phyloP scores from a whole-genome alignment of 2,888 invertebrate species.

The Tanypteryx hageni region DNA sequence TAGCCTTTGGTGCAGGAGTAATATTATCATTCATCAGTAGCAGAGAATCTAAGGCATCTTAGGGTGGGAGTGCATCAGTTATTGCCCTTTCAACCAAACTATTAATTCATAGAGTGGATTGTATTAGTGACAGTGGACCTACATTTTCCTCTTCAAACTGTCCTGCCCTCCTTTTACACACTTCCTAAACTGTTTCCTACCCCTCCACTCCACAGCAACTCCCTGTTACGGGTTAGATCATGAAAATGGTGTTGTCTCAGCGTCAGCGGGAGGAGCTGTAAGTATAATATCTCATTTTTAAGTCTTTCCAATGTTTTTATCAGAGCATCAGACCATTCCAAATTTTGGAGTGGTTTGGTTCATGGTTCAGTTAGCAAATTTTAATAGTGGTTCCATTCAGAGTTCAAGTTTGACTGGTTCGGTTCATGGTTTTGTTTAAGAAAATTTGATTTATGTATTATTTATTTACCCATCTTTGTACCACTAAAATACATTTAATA shows the following conservation, averaged over 20 bases:
- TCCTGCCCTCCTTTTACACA: background rate
- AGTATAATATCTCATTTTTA: slow-evolving; percentile 77
- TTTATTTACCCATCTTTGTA: too few relatives aligned
- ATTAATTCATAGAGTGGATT: background rate
- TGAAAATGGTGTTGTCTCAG: slow-evolving; percentile 99
- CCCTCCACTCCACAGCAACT: slow-evolving; percentile 42
- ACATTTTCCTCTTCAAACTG: background rate
- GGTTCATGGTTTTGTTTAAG: too few relatives aligned
- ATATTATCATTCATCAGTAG: background rate
- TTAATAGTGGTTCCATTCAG: too few relatives aligned
- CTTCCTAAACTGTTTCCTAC: background rate
- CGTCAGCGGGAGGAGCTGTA: slow-evolving; percentile 99
- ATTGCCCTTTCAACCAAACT: background rate
- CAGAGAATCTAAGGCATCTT: background rate
- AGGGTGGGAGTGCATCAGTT: background rate
- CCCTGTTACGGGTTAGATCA: slow-evolving; percentile 79
- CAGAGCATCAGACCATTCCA: too few relatives aligned
- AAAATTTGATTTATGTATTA: too few relatives aligned
- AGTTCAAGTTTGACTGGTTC: too few relatives aligned
- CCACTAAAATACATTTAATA: too few relatives aligned
- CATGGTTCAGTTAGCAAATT: too few relatives aligned
- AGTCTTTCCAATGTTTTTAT: too few relatives aligned
- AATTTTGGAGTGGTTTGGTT: background rate
- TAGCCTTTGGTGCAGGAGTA: background rate
- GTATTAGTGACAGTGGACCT: slow-evolving; percentile 5